A percentile compares a stretch with the other conserved stretches of the same genome.
Conservation (phyloP, 2,888 invertebrate genomes). For the Diachrysia chrysitis region DNA sequence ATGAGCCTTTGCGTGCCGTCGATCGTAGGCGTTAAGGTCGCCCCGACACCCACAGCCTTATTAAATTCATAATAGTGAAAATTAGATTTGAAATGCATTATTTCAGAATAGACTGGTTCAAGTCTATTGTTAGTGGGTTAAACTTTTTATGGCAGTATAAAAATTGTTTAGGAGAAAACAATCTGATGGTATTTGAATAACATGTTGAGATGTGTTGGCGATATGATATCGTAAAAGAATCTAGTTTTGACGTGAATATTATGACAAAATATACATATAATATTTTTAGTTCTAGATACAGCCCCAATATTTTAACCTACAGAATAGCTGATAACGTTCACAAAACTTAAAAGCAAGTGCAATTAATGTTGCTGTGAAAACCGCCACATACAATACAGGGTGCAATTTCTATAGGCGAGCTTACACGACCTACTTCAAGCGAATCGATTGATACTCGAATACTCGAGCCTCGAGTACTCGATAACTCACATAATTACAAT, state of each 20-base stretch:
- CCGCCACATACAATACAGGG: conserved; percentile 18
- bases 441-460: conserved; percentile 66
- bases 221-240: not conserved
- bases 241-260: no score
- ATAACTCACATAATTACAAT: conserved; percentile 68
- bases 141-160: conserved; percentile 23
- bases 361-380: not conserved
- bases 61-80: conserved; percentile 37
- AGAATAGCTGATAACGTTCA: conserved; percentile 23
- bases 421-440: conserved; percentile 64
- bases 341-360: conserved; percentile 34
- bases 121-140: conserved; percentile 42
- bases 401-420: conserved; percentile 32
- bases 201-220: not conserved
- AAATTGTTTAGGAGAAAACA: conserved; percentile 21
- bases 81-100: conserved; percentile 46
- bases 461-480: conserved; percentile 62
- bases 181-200: not conserved
- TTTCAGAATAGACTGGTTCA: conserved; percentile 27
- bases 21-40: conserved; percentile 54
- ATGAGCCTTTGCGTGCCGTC: conserved; percentile 14
- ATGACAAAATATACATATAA: no score
- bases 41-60: conserved; percentile 43
- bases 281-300: not conserved
- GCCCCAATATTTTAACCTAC: not conserved